These are phyloP conservation scores for Ramphastos sulfuratus DNA, from an alignment of 2,113 vertebrate genomes.

Conservation along the genomic window DNA sequence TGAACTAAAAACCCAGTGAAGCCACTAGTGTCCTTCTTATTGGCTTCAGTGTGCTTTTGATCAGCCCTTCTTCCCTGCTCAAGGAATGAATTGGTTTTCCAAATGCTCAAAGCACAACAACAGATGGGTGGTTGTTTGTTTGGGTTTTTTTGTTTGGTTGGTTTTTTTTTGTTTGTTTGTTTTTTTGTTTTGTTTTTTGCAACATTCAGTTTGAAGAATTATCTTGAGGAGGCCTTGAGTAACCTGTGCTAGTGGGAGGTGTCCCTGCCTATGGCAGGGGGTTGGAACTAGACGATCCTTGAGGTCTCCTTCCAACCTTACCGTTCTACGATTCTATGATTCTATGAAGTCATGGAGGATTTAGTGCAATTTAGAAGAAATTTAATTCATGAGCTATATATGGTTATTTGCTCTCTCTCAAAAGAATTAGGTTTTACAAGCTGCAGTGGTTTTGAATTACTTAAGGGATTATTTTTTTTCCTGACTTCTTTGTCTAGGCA, in stretches of 20 bases:
- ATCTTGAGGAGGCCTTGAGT: too few relatives aligned
- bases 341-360: not conserved
- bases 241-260: too few relatives aligned
- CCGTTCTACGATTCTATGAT: too few relatives aligned
- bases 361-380: conserved; percentile 33
- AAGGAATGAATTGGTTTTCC: not conserved
- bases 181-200: not conserved
- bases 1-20: conserved; percentile 18
- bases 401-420: not conserved
- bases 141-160: too few relatives aligned
- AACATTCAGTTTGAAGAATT: not conserved
- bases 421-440: conserved; percentile 1
- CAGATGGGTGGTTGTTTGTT: not conserved
- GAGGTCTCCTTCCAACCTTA: too few relatives aligned
- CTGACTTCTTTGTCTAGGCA: conserved; percentile 14
- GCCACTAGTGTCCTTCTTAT: not conserved
- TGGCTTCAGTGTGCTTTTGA: not conserved
- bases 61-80: not conserved
- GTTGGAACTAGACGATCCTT: too few relatives aligned
- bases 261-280: too few relatives aligned
- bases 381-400: not conserved
- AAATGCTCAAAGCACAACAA: not conserved
- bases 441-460: conserved; percentile 5
- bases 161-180: too few relatives aligned
- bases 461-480: not conserved